A percentile compares a stretch with the other conserved stretches of the same genome.
phyloP scores from a whole-genome alignment of 2,113 vertebrate genomes.

The Phyllopteryx taeniolatus region DNA sequence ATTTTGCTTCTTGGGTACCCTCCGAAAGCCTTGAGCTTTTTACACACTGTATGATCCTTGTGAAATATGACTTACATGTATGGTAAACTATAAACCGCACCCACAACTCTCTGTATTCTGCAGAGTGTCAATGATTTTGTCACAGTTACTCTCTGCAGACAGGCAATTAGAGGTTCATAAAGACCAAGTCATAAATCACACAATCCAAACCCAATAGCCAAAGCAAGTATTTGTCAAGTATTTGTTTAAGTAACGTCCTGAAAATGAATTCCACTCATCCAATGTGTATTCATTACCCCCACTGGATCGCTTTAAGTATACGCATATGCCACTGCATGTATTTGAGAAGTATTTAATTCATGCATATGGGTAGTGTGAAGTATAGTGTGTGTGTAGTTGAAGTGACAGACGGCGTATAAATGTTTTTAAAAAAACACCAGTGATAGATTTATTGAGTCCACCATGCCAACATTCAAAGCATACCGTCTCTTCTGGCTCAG shows the following conservation, averaged over 20 bases:
- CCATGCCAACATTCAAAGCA: not conserved
- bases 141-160: not conserved
- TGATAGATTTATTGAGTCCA: conserved; percentile 8
- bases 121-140: not conserved
- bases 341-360: not conserved
- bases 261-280: not conserved
- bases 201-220: not conserved
- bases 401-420: not conserved
- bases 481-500: conserved; percentile 5
- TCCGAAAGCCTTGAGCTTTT: not conserved
- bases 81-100: not conserved
- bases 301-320: not conserved
- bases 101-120: not conserved
- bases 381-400: not conserved
- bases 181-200: not conserved
- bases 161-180: not conserved
- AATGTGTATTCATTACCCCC: not conserved
- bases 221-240: not conserved
- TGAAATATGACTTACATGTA: not conserved
- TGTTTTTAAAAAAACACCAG: not conserved
- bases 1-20: conserved; percentile 16
- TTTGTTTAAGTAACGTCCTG: not conserved
- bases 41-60: not conserved
- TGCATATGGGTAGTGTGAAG: not conserved
- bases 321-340: not conserved